A percentile compares a stretch with the other conserved stretches of the same genome.
Evolutionary conservation across 2,113 vertebrate species (phyloP).

Genomic region (Pseudorectes ferrugineus): DNA sequence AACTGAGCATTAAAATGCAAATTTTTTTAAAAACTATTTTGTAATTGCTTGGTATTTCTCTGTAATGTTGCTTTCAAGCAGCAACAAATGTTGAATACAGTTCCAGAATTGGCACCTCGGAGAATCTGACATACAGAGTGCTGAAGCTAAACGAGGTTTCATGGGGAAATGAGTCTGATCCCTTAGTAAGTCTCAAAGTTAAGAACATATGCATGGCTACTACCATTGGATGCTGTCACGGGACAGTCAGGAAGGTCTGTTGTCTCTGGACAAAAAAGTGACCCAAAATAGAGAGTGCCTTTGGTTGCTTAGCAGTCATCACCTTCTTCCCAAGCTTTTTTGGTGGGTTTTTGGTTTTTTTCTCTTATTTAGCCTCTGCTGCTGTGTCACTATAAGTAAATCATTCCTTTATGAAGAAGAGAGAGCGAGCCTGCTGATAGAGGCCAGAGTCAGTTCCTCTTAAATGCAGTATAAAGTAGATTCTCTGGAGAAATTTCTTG

Average conservation of each 20-base stretch:
- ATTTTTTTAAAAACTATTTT: background rate
- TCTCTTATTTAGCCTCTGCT: background rate
- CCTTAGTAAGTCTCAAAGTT: background rate
- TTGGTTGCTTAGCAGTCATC: background rate
- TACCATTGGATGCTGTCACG: background rate
- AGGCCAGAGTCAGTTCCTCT: background rate
- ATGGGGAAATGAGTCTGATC: background rate
- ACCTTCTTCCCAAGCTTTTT: background rate
- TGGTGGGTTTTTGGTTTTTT: background rate
- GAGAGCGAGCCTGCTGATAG: background rate
- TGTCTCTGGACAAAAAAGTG: background rate
- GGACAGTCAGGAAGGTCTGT: background rate
- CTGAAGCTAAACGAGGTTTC: background rate
- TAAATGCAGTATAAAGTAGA: background rate
- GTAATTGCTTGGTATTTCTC: background rate
- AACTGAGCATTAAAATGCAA: background rate
- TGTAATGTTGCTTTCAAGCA: background rate
- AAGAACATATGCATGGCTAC: background rate
- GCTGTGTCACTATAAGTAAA: background rate
- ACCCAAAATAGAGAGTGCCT: background rate
- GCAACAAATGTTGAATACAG: background rate
- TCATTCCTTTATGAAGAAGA: background rate
- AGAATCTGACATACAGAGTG: rapidly evolving
- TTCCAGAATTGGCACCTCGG: background rate
- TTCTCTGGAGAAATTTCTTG: background rate